Evolutionary conservation across 1,140 invertebrate species (phyloP).

Genomic region (Ostrea denselamellosa): DNA sequence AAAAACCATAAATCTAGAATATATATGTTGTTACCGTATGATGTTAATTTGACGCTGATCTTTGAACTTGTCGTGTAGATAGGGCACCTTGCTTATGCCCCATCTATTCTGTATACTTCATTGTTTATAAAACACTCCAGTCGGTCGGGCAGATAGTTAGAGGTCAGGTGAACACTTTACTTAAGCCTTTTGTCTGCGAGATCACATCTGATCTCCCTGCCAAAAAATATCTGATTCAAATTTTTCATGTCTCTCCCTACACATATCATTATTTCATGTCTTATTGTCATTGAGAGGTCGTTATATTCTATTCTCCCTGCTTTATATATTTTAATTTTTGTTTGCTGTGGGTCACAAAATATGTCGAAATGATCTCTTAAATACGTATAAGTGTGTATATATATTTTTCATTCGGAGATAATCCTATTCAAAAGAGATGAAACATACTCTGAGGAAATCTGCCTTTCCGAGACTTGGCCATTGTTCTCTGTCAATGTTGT

Average conservation of each 20-base stretch:
- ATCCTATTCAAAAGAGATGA: not conserved
- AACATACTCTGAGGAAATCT: not conserved
- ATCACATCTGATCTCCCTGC: slow-evolving; percentile 31
- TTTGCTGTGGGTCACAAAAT: not conserved
- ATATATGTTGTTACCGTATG: not conserved
- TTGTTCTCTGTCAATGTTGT: not conserved
- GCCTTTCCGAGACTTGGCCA: not conserved
- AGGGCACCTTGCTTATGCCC: not conserved
- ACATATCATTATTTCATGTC: slow-evolving; percentile 1
- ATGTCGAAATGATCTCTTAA: slow-evolving; percentile 17
- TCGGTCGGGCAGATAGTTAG: slow-evolving; percentile 15
- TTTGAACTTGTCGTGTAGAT: slow-evolving; percentile 32
- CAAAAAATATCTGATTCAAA: slow-evolving; percentile 22
- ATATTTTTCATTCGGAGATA: not conserved
- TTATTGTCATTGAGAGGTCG: not conserved
- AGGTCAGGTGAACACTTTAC: slow-evolving; percentile 30
- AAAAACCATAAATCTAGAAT: not conserved
- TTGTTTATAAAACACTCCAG: slow-evolving; percentile 38
- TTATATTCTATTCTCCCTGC: not conserved
- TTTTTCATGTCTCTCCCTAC: slow-evolving; percentile 11
- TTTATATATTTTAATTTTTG: not conserved
- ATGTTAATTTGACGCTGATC: slow-evolving; percentile 30
- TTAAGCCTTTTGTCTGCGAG: slow-evolving; percentile 9
- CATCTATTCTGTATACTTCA: slow-evolving; percentile 30
- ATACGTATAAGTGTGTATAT: slow-evolving; percentile 21